These are phyloP conservation scores for Todus mexicanus DNA, from an alignment of 2,797 vertebrate genomes.

Conservation along the genomic window DNA sequence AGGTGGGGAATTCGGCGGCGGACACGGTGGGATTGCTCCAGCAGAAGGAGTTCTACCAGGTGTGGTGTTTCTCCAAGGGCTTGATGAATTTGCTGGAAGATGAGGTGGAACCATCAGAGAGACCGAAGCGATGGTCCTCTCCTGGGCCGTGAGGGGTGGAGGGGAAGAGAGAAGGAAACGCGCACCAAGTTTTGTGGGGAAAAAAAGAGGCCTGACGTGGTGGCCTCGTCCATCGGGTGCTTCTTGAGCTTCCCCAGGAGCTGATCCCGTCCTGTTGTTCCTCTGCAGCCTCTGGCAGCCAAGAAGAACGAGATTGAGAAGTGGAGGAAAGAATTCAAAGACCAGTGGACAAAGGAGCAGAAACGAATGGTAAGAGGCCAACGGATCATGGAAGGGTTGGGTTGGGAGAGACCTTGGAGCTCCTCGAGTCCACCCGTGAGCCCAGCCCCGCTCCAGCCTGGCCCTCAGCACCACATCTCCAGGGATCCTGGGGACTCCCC, in stretches of 20 bases:
- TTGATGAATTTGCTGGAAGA: no score
- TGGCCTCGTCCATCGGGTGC: rapidly evolving
- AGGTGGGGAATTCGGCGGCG: conserved; percentile 69
- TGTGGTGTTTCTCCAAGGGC: not conserved
- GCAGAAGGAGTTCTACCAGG: conserved; percentile 86
- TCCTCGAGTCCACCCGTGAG: no score
- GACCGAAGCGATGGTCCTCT: no score
- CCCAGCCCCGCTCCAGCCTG: no score
- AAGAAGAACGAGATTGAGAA: conserved; percentile 93
- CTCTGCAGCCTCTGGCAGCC: conserved; percentile 81
- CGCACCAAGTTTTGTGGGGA: not conserved
- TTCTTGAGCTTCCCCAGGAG: not conserved
- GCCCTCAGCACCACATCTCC: no score
- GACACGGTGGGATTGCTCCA: conserved; percentile 80
- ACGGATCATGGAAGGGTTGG: not conserved
- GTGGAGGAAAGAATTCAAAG: conserved; percentile 93
- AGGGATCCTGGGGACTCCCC: no score
- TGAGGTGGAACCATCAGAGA: not conserved
- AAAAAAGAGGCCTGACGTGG: not conserved
- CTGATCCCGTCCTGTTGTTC: not conserved
- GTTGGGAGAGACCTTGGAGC: no score
- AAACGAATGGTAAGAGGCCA: conserved; percentile 80
- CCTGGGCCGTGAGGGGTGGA: no score
- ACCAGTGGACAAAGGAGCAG: conserved; percentile 88
- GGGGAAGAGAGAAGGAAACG: not conserved